phyloP scores from a whole-genome alignment of 2,888 invertebrate species.

The Villa cingulata region DNA sequence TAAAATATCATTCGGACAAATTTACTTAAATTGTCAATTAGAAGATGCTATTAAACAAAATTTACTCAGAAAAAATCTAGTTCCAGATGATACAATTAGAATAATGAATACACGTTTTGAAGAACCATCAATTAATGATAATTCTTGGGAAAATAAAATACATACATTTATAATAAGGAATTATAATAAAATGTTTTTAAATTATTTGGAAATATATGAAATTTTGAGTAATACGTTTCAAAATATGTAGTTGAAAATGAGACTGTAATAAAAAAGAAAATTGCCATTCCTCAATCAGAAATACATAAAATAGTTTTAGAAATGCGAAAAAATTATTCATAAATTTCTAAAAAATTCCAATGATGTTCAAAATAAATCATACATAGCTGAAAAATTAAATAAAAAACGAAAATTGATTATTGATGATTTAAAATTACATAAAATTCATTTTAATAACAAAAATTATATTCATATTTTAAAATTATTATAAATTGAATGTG shows the following conservation, averaged over 20 bases:
- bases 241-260: neutral
- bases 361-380: slow-evolving; percentile 1
- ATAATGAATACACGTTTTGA: slow-evolving; percentile 25
- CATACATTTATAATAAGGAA: slow-evolving; percentile 4
- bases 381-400: slow-evolving; percentile 20
- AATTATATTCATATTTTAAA: no score
- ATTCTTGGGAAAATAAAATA: slow-evolving; percentile 12
- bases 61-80: slow-evolving; percentile 10
- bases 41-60: slow-evolving; percentile 19
- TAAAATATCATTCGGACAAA: slow-evolving; percentile 21
- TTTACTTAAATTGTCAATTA: slow-evolving; percentile 19
- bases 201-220: neutral
- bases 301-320: slow-evolving; percentile 20
- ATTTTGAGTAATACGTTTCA: slow-evolving; percentile 8
- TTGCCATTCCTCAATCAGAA: neutral
- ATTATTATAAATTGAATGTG: no score
- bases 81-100: slow-evolving; percentile 19
- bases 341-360: slow-evolving; percentile 5
- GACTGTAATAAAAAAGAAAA: neutral
- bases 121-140: slow-evolving; percentile 14
- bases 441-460: neutral
- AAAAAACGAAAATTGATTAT: slow-evolving; percentile 23
- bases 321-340: slow-evolving; percentile 22
- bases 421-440: slow-evolving; percentile 2
- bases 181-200: neutral